Evolutionary conservation across 2,113 vertebrate species (phyloP), one percentile per base, ranked within the genome.

Genomic region (Vidua macroura): DNA sequence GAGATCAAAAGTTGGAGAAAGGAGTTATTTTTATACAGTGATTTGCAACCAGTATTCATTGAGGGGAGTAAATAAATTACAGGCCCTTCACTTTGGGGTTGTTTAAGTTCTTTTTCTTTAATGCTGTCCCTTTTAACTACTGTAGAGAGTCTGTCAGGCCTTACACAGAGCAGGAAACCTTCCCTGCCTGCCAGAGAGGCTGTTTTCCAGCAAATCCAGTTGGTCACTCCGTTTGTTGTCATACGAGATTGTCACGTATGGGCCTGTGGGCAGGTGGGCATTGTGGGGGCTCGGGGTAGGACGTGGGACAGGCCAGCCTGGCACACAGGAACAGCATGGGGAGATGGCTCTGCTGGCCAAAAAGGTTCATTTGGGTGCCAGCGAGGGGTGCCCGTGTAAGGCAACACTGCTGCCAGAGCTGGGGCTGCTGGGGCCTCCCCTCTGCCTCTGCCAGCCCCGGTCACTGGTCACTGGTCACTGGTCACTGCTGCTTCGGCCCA

Each of bases 1-100:
- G 85, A 97, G 95, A 97, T 98, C 97, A 97, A 97, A 97, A 96
- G 97, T 97, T 95, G 95, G 95, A 95, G 91, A 97, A 96, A 97
- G 96, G 96, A 96, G 96, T 97, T 97, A 97, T 97, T 98, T 97
- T 97, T 96, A 90, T 90, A 96, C 95, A 90, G 95, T 95, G 97
- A 97, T 97, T 97, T 97, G 97, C 97, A 97, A 96, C 95, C 92
- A 96, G 92, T 95, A 90, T 96, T 96, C 96, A 88, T 95, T 63
- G 95, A 44, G 67, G 86, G 89, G 96, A 97, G 96, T 95, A 95
- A 97, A 96, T 97, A 97, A 97, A 97, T 95, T 96, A 96, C 92
- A 95, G 91, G 74, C 63, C 92, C 76, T 95, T 95, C 94, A 69
- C 85, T 94, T 85, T 44, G 87, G 89, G 82, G 89, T 94, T 97